Evolutionary conservation across 2,888 invertebrate species (phyloP).

Genomic region (Hyles lineata): DNA sequence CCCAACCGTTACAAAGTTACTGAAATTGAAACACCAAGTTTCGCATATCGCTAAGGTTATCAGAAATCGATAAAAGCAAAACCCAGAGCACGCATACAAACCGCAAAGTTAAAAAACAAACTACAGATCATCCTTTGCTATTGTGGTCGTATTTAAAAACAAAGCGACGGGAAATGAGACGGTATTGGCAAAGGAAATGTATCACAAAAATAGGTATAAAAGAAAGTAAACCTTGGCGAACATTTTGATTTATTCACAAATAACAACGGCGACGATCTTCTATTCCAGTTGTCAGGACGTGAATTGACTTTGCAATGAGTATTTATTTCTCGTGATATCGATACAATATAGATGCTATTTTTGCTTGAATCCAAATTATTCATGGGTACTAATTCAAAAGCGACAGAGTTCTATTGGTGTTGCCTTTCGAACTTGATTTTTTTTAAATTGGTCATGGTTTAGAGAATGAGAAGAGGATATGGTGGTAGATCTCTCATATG

Average conservation of each 20-base stretch:
- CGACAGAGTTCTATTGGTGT: too few species aligned
- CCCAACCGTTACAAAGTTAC: too few species aligned
- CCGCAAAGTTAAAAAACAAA: neutral
- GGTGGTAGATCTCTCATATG: too few species aligned
- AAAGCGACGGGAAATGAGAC: neutral
- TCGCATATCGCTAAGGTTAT: too few species aligned
- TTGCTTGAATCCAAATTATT: neutral
- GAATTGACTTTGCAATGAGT: neutral
- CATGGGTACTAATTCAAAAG: too few species aligned
- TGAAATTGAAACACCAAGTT: too few species aligned
- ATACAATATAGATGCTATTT: neutral
- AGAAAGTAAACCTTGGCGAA: neutral
- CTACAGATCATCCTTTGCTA: neutral
- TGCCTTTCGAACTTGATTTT: too few species aligned
- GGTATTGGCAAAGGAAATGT: neutral
- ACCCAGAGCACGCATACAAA: neutral
- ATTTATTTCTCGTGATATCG: neutral
- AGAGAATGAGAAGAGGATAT: too few species aligned
- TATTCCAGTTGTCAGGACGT: neutral
- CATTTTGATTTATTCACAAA: conserved; percentile 19
- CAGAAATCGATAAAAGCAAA: too few species aligned
- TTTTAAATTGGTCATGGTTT: too few species aligned
- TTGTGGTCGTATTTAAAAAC: neutral
- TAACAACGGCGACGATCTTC: neutral
- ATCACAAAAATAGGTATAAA: neutral